Base-by-base conservation (phyloP, 2,888 invertebrate species). In the Perizoma affinitatum region DNA sequence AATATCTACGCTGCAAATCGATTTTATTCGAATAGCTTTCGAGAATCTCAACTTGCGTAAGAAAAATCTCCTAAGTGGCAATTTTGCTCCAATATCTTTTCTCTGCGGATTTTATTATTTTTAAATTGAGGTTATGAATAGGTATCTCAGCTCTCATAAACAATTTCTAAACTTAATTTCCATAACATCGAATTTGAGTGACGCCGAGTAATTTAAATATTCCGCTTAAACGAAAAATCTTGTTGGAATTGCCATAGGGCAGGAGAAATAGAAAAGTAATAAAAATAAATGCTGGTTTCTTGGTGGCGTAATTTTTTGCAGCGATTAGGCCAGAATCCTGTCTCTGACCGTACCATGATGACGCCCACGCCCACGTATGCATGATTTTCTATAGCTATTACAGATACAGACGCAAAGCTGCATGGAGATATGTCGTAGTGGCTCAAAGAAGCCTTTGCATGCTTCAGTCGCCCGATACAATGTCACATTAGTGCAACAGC, bases 121-220 rank as follows among this genome's bases (percentile, higher is more conserved):
- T 22, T 22, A 22, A 11, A 22, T 44, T 11, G 43, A 43, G 43
- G 11, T 43, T 43, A 43, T 43, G 11, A 6, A 43, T 43, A 43
- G 9, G 11, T 43, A 43, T 43, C 6, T 43, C 43, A 11, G 9
- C 44, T 5, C 44, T 22, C 22, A 22, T 22, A 44, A 44, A 10
- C 50, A 56, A 36, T 47, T 45, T 56, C 46, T 56, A 22, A 47
- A 56, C 46, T 56, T 42, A 40, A 63, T 48, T 59, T 63, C 52
- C 53, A 58, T 48, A 63, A 53, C 49, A 57, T 61, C 48, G 47
- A 58, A 54, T 63, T 7, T 42, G 22, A 53, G 51, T 48, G 63
- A 50, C 53, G 52, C 33, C 51, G 63, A 72, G 71, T 64, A 68
- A 75, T 76, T 73, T 73, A 71, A 76, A 76, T 73, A 72, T 76